Percentiles rank a stretch among this genome's conserved stretches.
Evolutionary conservation across 2,797 vertebrate genomes (phyloP).

Genomic region (Phalanger gymnotis): DNA sequence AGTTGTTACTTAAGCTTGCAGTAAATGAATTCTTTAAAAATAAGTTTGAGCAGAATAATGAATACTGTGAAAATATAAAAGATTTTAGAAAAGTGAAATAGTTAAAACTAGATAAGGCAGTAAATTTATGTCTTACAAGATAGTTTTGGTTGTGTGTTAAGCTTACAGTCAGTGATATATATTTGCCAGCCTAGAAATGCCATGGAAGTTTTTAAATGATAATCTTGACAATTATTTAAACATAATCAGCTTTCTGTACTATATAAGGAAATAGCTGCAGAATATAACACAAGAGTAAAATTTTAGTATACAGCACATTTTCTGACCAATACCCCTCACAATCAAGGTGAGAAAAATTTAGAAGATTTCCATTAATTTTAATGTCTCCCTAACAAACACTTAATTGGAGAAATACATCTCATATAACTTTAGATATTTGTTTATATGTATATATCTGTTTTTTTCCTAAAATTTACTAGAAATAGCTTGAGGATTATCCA

Average conservation of each 20-base stretch:
- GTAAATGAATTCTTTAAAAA: neutral
- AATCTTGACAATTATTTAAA: neutral
- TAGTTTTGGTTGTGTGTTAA: neutral
- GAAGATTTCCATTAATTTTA: neutral
- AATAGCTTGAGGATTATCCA: neutral
- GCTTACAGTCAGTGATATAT: neutral
- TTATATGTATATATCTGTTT: neutral
- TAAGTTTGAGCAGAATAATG: neutral
- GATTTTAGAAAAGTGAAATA: neutral
- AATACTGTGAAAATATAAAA: neutral
- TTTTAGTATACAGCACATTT: neutral
- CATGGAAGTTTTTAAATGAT: neutral
- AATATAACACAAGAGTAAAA: neutral
- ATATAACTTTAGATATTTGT: neutral
- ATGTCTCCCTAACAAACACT: neutral
- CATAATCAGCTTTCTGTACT: neutral
- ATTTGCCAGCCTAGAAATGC: neutral
- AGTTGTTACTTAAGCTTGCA: neutral
- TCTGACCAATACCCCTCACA: neutral
- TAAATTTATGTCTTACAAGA: neutral
- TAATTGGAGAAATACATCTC: neutral
- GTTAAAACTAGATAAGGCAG: neutral
- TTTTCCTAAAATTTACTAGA: neutral
- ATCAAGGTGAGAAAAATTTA: neutral
- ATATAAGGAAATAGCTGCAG: neutral